Evolutionary conservation across 2,888 invertebrate genomes (phyloP).

Genomic region (Cyrtodaria siliqua): DNA sequence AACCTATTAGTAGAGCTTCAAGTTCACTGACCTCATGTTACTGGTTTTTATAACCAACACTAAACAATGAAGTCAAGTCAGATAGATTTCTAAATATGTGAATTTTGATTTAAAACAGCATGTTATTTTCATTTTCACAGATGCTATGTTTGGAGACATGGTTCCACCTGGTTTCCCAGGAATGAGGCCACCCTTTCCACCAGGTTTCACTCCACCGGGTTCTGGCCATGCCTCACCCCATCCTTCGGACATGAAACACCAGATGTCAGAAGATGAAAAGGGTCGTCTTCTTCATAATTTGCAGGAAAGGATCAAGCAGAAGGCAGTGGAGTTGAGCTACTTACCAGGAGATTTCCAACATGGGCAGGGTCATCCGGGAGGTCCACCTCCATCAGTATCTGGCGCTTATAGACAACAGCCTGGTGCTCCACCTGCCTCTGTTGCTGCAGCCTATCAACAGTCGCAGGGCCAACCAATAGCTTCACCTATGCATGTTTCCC

Average conservation of each 20-base stretch:
- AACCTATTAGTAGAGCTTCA: too few species aligned
- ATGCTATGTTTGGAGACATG: neutral
- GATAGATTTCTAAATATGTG: too few species aligned
- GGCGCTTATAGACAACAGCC: neutral
- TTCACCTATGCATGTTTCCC: neutral
- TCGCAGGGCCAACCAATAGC: constrained; percentile 6
- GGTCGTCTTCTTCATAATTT: neutral
- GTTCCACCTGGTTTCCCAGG: neutral
- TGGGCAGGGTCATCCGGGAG: too few species aligned
- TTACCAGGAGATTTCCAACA: too few species aligned
- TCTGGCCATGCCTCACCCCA: too few species aligned
- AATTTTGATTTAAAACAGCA: too few species aligned
- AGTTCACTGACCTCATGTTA: too few species aligned
- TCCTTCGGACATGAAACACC: too few species aligned
- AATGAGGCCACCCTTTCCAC: constrained; percentile 6
- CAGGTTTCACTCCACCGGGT: neutral
- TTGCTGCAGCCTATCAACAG: neutral
- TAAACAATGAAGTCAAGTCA: too few species aligned
- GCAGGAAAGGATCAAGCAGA: constrained; percentile 40
- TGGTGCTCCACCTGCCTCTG: constrained; percentile 6
- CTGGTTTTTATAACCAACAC: too few species aligned
- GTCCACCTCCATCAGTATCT: too few species aligned
- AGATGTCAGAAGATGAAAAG: too few species aligned
- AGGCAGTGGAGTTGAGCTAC: constrained; percentile 22
- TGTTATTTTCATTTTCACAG: neutral